Evolutionary conservation across 2,888 invertebrate genomes (phyloP).

Genomic region (Dorcus parallelipipedus): DNA sequence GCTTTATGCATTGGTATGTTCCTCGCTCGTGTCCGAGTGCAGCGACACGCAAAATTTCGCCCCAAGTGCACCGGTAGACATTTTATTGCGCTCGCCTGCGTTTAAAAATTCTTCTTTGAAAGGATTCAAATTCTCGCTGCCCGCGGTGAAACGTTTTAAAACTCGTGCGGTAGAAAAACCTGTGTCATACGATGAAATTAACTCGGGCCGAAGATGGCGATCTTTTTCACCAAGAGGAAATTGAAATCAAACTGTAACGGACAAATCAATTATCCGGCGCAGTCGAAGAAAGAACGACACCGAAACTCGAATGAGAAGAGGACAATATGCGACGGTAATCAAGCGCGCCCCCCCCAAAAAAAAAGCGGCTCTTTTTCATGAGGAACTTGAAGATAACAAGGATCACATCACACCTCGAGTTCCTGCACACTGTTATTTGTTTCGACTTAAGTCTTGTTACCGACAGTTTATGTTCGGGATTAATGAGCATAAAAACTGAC

Average conservation of each 20-base stretch:
- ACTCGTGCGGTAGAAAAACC: background rate
- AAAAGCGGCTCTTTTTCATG: background rate
- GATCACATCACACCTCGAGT: conserved; percentile 35
- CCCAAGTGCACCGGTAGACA: conserved; percentile 9
- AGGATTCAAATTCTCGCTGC: conserved; percentile 5
- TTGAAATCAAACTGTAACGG: conserved; percentile 13
- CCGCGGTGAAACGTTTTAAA: background rate
- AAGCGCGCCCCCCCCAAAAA: background rate
- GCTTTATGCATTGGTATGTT: background rate
- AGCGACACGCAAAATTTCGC: conserved; percentile 12
- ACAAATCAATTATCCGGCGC: background rate
- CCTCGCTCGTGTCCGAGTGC: background rate
- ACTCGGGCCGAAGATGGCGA: background rate
- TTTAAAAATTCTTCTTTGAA: conserved; percentile 8
- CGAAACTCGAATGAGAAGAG: background rate
- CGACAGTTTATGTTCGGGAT: conserved; percentile 24
- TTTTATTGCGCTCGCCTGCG: conserved; percentile 5
- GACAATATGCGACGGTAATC: conserved; percentile 7
- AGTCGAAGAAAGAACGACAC: background rate
- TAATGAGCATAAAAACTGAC: conserved; percentile 18
- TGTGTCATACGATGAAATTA: background rate
- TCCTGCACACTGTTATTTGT: conserved; percentile 39
- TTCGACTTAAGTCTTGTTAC: conserved; percentile 38
- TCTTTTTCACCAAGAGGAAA: conserved; percentile 7
- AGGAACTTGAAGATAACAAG: conserved; percentile 18